Percentiles rank a stretch among this genome's conserved stretches.
phyloP scores from a whole-genome alignment of 2,113 vertebrate species.

The Garra rufa region DNA sequence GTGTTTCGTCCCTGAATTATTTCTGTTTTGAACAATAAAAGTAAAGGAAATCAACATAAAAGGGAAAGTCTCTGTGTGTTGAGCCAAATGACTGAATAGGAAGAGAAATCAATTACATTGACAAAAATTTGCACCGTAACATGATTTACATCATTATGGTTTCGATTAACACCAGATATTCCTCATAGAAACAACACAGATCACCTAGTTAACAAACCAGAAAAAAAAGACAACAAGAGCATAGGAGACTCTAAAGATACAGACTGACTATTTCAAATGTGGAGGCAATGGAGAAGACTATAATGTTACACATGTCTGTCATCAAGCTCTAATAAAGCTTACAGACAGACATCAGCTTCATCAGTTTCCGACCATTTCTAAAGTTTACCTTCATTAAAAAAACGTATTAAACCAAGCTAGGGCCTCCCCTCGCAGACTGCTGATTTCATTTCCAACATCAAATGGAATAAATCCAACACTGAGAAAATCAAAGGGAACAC shows the following conservation, averaged over 20 bases:
- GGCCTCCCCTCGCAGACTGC: neutral
- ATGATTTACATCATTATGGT: neutral
- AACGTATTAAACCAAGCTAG: neutral
- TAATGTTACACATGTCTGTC: neutral
- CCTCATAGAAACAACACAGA: neutral
- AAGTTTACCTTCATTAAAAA: neutral
- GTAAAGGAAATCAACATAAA: no score
- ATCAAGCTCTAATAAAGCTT: neutral
- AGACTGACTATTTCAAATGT: neutral
- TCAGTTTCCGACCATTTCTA: neutral
- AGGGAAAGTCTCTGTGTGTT: neutral
- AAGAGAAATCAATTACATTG: constrained; percentile 3
- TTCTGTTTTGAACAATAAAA: no score
- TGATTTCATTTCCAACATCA: constrained; percentile 30
- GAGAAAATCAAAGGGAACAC: constrained; percentile 14
- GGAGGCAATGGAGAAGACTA: neutral
- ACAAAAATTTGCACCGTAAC: neutral
- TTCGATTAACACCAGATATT: neutral
- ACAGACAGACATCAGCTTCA: neutral
- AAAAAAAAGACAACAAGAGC: neutral
- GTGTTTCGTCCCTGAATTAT: no score
- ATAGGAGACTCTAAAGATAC: constrained; percentile 2
- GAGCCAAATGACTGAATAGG: neutral
- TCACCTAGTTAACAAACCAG: neutral
- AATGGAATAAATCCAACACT: neutral